phyloP scores from a whole-genome alignment of 2,888 invertebrate genomes.

The Pediacus dermestoides region DNA sequence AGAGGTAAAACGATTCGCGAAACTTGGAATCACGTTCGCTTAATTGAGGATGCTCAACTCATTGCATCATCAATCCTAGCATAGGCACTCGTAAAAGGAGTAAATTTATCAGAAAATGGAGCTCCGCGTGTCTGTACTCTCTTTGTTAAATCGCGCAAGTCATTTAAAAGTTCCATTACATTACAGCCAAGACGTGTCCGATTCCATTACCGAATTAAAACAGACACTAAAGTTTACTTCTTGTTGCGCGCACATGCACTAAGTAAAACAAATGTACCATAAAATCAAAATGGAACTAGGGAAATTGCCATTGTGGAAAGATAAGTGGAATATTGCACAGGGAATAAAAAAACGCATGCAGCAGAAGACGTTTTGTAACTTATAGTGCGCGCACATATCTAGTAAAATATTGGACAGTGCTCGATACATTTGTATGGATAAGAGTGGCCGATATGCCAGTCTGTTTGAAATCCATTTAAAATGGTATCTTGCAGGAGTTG shows the following conservation, averaged over 20 bases:
- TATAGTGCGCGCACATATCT: too few species aligned
- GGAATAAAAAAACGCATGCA: not conserved
- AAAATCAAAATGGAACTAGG: too few species aligned
- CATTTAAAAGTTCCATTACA: conserved; percentile 35
- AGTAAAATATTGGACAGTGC: conserved; percentile 3
- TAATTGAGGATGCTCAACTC: conserved; percentile 31
- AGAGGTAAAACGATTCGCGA: conserved; percentile 22
- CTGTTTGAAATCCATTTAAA: conserved; percentile 27
- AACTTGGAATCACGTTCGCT: conserved; percentile 28
- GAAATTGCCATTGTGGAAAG: not conserved
- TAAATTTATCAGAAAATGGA: conserved; percentile 30
- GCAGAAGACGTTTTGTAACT: too few species aligned
- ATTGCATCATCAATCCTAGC: conserved; percentile 27
- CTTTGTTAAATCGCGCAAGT: conserved; percentile 29
- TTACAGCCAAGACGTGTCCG: conserved; percentile 31
- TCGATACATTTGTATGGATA: conserved; percentile 26
- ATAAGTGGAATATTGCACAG: conserved; percentile 2
- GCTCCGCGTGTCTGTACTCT: conserved; percentile 14
- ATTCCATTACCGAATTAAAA: conserved; percentile 37
- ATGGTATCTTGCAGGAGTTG: conserved; percentile 26
- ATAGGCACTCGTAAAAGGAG: conserved; percentile 23
- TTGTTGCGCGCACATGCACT: too few species aligned
- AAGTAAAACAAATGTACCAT: too few species aligned
- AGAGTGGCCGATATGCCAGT: conserved; percentile 25
- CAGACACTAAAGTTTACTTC: too few species aligned